A percentile compares a stretch with the other conserved stretches of the same genome.
phyloP scores from a whole-genome alignment of 2,888 invertebrate species.

The Alitta virens region DNA sequence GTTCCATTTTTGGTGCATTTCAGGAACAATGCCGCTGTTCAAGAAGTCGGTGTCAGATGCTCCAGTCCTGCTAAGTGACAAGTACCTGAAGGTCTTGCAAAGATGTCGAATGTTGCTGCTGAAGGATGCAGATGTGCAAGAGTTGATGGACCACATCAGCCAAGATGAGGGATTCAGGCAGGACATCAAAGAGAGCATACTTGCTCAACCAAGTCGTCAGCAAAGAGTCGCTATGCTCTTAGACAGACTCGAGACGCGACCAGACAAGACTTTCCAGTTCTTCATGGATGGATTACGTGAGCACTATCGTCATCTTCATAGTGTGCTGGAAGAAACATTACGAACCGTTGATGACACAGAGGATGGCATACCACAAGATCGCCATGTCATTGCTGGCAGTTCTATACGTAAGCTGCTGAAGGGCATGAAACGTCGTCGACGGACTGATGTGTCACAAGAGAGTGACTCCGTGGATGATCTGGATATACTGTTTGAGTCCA shows the following conservation, averaged over 20 bases:
- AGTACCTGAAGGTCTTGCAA: constrained; percentile 24
- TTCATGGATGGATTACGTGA: constrained; percentile 30
- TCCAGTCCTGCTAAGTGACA: constrained; percentile 10
- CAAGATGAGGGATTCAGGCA: constrained; percentile 25
- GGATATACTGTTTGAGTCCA: constrained; percentile 15
- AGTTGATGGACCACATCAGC: constrained; percentile 9
- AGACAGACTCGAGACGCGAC: constrained; percentile 27
- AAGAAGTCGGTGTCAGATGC: constrained; percentile 15
- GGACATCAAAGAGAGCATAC: constrained; percentile 17
- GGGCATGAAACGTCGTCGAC: constrained; percentile 2
- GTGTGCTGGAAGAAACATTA: constrained; percentile 28
- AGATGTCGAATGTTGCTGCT: constrained; percentile 29
- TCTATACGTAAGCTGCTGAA: constrained; percentile 21
- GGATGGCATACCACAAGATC: constrained; percentile 20
- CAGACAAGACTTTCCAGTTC: constrained; percentile 21
- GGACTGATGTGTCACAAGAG: constrained; percentile 6
- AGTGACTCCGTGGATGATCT: constrained; percentile 23
- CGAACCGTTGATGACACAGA: constrained; percentile 19
- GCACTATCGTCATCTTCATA: constrained; percentile 26
- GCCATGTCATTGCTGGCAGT: constrained; percentile 24
- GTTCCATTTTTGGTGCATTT: too few species aligned
- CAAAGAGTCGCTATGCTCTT: constrained; percentile 26
- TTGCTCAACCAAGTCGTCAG: constrained; percentile 17
- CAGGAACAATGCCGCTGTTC: constrained; percentile 14
- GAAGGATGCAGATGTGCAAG: constrained; percentile 26